These are phyloP conservation scores for Harpagifer antarcticus DNA, from an alignment of 2,797 vertebrate genomes.

Conservation along the genomic window DNA sequence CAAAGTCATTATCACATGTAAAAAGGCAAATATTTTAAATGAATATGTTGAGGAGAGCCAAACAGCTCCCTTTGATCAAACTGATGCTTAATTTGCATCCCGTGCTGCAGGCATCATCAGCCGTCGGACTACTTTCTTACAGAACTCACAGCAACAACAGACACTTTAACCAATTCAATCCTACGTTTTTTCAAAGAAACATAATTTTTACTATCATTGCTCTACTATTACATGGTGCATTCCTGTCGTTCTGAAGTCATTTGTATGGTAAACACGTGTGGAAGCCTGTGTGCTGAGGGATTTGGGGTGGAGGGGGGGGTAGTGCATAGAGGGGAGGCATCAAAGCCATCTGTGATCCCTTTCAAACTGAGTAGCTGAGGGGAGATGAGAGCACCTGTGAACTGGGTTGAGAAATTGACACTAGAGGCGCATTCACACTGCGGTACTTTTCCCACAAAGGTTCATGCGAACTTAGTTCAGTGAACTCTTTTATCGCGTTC, in stretches of 20 bases:
- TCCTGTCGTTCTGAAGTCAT: conserved; percentile 78
- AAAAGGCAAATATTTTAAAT: conserved; percentile 34
- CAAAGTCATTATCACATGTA: conserved; percentile 15
- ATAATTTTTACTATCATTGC: conserved; percentile 37
- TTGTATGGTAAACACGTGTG: conserved; percentile 79
- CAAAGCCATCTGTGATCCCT: conserved; percentile 79
- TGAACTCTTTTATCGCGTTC: too few species aligned
- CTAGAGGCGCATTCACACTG: too few species aligned
- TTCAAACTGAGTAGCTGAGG: conserved; percentile 66
- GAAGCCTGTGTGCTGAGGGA: conserved; percentile 42
- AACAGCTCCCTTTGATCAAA: conserved; percentile 44
- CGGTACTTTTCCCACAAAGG: too few species aligned
- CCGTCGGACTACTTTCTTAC: conserved; percentile 30
- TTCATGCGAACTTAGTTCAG: too few species aligned
- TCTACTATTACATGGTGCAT: conserved; percentile 69
- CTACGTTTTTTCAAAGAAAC: conserved; percentile 12
- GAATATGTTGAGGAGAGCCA: conserved; percentile 12
- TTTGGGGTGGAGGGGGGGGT: conserved; percentile 41
- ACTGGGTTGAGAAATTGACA: conserved; percentile 48
- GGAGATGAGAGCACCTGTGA: conserved; percentile 72
- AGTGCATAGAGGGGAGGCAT: conserved; percentile 48
- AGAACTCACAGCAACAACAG: conserved; percentile 19
- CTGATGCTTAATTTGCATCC: conserved; percentile 21
- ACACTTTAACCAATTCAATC: conserved; percentile 2
- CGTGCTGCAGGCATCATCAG: conserved; percentile 32